phyloP scores from a whole-genome alignment of 2,888 invertebrate genomes.

The Drosophila buzzatii region DNA sequence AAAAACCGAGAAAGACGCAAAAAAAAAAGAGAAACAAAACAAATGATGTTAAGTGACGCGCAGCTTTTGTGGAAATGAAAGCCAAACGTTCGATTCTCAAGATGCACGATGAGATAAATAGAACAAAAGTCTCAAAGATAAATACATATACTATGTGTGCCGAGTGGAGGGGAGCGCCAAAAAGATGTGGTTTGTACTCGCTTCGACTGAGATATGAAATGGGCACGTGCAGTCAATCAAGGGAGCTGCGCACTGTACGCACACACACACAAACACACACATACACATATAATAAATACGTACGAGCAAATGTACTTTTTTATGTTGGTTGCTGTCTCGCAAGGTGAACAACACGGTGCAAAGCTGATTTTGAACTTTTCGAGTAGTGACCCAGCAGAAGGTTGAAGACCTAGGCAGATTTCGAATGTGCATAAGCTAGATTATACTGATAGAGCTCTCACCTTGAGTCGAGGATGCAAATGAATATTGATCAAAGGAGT shows the following conservation, averaged over 20 bases:
- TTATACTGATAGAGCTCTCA: neutral
- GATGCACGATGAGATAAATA: slow-evolving; percentile 71
- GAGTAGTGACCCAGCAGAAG: slow-evolving; percentile 2
- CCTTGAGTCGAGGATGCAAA: neutral
- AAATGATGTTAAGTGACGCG: slow-evolving; percentile 80
- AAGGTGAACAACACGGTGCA: slow-evolving; percentile 27
- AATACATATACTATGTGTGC: slow-evolving; percentile 11
- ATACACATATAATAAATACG: neutral
- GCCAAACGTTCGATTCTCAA: slow-evolving; percentile 66
- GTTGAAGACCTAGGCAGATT: slow-evolving; percentile 5
- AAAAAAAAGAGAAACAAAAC: slow-evolving; percentile 54
- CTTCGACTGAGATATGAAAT: slow-evolving; percentile 22
- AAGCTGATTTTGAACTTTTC: slow-evolving; percentile 16
- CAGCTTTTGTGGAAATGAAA: slow-evolving; percentile 71
- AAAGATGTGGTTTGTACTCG: slow-evolving; percentile 8
- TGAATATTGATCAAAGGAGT: neutral
- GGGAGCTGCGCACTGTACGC: slow-evolving; percentile 4
- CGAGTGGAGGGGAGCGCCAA: neutral
- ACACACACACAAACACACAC: neutral
- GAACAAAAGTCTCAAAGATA: slow-evolving; percentile 56
- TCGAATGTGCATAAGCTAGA: neutral
- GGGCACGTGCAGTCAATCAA: slow-evolving; percentile 58
- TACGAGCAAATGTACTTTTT: slow-evolving; percentile 4
- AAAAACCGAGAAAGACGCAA: slow-evolving; percentile 19
- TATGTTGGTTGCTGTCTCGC: slow-evolving; percentile 5